phyloP scores from a whole-genome alignment of 2,888 invertebrate species.

The Philaethria dido region DNA sequence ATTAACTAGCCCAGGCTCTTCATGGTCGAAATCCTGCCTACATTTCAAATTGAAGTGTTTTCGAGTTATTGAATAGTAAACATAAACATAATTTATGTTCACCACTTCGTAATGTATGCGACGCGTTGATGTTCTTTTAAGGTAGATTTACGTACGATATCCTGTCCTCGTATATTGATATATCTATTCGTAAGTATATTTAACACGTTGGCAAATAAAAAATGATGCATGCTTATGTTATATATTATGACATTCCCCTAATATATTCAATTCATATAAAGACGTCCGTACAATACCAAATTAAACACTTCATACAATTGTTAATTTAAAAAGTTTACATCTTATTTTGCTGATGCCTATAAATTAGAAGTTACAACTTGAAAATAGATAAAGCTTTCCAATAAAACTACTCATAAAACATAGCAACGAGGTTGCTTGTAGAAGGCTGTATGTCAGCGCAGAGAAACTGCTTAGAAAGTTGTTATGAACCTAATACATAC shows the following conservation, averaged over 20 bases:
- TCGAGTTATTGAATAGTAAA: not conserved
- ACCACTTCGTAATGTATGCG: slow-evolving; percentile 45
- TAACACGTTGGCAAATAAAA: not conserved
- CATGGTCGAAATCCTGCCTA: not conserved
- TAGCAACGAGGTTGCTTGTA: slow-evolving; percentile 28
- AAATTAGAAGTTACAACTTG: not conserved
- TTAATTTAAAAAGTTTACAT: not conserved
- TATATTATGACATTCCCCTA: not conserved
- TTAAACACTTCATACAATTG: not conserved
- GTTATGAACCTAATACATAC: slow-evolving; percentile 58
- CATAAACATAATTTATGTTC: not conserved
- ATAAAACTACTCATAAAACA: slow-evolving; percentile 9
- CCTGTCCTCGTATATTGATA: not conserved
- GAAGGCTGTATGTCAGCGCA: slow-evolving; percentile 39
- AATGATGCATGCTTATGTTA: not conserved
- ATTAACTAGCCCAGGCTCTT: not conserved
- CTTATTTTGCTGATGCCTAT: not conserved
- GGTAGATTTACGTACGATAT: slow-evolving; percentile 44
- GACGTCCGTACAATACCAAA: not conserved
- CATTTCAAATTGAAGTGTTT: slow-evolving; percentile 18
- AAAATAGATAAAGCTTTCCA: slow-evolving; percentile 14
- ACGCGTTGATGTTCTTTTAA: slow-evolving; percentile 68
- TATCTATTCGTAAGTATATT: not conserved
- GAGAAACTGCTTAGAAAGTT: slow-evolving; percentile 48
- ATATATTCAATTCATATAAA: too few species aligned